Conservation (phyloP, 2,888 invertebrate species). For the Priocnemis perturbator region DNA sequence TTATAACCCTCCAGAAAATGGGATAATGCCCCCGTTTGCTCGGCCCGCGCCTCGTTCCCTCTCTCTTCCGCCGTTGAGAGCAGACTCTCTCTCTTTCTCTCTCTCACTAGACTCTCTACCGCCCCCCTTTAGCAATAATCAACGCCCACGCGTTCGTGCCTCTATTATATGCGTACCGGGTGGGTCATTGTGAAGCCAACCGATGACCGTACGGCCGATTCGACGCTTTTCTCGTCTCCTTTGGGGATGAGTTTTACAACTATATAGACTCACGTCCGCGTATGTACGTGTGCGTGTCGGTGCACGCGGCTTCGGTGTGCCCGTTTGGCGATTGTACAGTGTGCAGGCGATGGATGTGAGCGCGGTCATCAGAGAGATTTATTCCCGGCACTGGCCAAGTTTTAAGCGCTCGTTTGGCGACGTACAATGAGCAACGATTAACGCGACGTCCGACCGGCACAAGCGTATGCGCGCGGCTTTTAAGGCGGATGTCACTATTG, state of each 20-base stretch:
- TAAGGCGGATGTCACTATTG: too few species aligned
- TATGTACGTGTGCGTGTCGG: not conserved
- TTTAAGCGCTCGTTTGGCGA: conserved; percentile 33
- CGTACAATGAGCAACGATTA: conserved; percentile 36
- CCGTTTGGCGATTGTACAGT: not conserved
- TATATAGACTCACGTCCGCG: too few species aligned
- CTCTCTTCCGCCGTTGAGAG: conserved; percentile 31
- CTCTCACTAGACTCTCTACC: conserved; percentile 1
- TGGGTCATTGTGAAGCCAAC: conserved; percentile 42
- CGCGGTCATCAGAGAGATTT: conserved; percentile 27
- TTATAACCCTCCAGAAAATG: conserved; percentile 50
- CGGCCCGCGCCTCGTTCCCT: conserved; percentile 11
- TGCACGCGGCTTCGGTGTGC: not conserved
- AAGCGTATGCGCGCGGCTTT: conserved; percentile 2
- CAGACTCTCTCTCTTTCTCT: conserved; percentile 18
- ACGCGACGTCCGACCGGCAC: conserved; percentile 25
- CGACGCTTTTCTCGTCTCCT: not conserved
- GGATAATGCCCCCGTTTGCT: conserved; percentile 27
- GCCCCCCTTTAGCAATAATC: conserved; percentile 40
- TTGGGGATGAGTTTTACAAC: not conserved
- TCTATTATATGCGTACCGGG: conserved; percentile 3
- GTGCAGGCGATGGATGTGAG: too few species aligned
- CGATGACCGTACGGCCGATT: not conserved
- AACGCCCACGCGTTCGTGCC: conserved; percentile 52
- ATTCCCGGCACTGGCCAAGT: conserved; percentile 29